Evolutionary conservation across 2,888 invertebrate species (phyloP).

Genomic region (Dascillus cervinus): DNA sequence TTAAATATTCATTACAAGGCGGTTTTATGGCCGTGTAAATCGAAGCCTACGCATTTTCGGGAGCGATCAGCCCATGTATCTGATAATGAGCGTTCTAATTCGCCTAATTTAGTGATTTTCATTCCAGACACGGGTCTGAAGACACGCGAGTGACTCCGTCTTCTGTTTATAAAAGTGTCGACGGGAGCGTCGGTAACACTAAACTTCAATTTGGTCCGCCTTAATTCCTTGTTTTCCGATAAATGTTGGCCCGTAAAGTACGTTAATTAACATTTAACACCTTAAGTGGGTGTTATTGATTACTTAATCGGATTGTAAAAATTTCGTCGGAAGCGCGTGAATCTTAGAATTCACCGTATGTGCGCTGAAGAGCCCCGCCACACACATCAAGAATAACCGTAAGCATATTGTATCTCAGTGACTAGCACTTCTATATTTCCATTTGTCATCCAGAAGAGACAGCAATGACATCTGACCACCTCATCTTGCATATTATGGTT

Average conservation of each 20-base stretch:
- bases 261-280: constrained; percentile 39
- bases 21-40: constrained; percentile 11
- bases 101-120: constrained; percentile 39
- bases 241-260: constrained; percentile 26
- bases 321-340: no score
- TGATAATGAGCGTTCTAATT: constrained; percentile 41
- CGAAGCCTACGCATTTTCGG: constrained; percentile 21
- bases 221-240: constrained; percentile 29
- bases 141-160: constrained; percentile 29
- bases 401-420: constrained; percentile 34
- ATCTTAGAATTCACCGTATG: no score
- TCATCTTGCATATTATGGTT: constrained; percentile 29
- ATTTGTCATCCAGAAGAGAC: constrained; percentile 40
- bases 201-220: constrained; percentile 35
- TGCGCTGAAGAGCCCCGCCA: no score
- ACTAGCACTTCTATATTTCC: constrained; percentile 38
- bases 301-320: no score
- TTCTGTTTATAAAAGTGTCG: constrained; percentile 19
- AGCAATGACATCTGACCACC: constrained; percentile 41
- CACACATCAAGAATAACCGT: constrained; percentile 24
- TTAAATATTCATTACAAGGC: constrained; percentile 25
- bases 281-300: no score
- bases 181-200: constrained; percentile 27
- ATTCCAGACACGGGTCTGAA: constrained; percentile 23
- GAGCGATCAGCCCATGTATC: constrained; percentile 35